phyloP scores from a whole-genome alignment of 2,797 vertebrate species.

The Chrysocyon brachyurus region DNA sequence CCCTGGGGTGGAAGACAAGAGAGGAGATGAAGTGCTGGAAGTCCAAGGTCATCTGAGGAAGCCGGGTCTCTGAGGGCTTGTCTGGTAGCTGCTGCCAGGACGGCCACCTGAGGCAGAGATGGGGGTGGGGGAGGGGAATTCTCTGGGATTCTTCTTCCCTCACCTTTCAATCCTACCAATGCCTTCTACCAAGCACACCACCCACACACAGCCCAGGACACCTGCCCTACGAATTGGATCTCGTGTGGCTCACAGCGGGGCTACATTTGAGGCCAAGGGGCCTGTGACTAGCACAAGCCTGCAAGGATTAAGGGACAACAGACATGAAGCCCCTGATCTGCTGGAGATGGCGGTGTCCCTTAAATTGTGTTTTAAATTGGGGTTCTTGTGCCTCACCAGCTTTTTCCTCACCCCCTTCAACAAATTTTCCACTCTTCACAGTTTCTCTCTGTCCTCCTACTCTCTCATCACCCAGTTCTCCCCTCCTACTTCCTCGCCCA shows the following conservation, averaged over 20 bases:
- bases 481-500: constrained; percentile 81
- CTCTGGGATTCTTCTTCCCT: background rate
- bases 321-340: background rate
- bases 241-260: background rate
- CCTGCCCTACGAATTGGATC: fast-evolving
- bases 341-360: background rate
- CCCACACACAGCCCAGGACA: background rate
- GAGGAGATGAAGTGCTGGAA: background rate
- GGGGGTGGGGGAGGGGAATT: background rate
- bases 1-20: background rate
- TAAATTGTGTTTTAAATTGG: background rate
- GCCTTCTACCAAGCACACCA: background rate
- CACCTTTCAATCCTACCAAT: background rate
- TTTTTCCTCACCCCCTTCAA: constrained; percentile 50
- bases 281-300: background rate
- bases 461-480: constrained; percentile 66
- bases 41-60: constrained; percentile 2
- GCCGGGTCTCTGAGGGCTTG: background rate
- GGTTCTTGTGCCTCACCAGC: background rate
- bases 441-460: constrained; percentile 70
- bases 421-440: constrained; percentile 57
- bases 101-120: background rate
- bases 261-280: background rate
- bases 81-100: background rate
- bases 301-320: background rate